Conservation (phyloP, 2,888 invertebrate species). For the Trimorus sp. region DNA sequence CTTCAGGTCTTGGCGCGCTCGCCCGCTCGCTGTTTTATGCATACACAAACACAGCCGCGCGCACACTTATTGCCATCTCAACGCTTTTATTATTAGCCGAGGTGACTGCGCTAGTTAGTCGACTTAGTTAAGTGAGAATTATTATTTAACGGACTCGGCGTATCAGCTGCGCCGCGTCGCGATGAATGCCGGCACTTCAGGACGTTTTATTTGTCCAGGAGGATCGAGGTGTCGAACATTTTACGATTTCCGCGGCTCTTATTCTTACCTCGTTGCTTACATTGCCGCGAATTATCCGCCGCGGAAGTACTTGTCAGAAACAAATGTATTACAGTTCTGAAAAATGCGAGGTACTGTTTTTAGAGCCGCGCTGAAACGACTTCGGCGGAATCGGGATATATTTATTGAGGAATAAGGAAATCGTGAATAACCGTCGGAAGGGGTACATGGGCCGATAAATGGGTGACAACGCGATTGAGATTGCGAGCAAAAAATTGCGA, state of each 20-base stretch:
- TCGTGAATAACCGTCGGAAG: constrained; percentile 38
- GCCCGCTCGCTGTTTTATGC: constrained; percentile 62
- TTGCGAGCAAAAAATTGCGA: neutral
- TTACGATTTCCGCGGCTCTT: constrained; percentile 78
- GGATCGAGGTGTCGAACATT: constrained; percentile 79
- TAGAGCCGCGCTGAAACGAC: constrained; percentile 13
- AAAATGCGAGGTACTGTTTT: constrained; percentile 33
- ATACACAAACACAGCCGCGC: constrained; percentile 25
- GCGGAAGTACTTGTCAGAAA: constrained; percentile 60
- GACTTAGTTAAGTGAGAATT: constrained; percentile 81
- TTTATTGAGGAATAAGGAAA: constrained; percentile 57
- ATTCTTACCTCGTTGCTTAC: constrained; percentile 65
- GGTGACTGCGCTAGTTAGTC: constrained; percentile 78
- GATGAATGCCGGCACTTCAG: constrained; percentile 55
- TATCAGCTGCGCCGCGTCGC: constrained; percentile 57
- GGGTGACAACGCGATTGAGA: neutral
- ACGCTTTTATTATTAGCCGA: constrained; percentile 81
- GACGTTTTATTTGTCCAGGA: constrained; percentile 80
- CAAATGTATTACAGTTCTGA: constrained; percentile 45
- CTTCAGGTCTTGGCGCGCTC: constrained; percentile 78
- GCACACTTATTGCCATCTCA: constrained; percentile 70
- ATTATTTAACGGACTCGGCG: constrained; percentile 76
- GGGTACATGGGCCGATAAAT: constrained; percentile 26
- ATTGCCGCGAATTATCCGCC: constrained; percentile 38
- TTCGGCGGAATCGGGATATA: constrained; percentile 39